phyloP scores from a whole-genome alignment of 2,888 invertebrate species.

The Lasioglossum leucozonium region DNA sequence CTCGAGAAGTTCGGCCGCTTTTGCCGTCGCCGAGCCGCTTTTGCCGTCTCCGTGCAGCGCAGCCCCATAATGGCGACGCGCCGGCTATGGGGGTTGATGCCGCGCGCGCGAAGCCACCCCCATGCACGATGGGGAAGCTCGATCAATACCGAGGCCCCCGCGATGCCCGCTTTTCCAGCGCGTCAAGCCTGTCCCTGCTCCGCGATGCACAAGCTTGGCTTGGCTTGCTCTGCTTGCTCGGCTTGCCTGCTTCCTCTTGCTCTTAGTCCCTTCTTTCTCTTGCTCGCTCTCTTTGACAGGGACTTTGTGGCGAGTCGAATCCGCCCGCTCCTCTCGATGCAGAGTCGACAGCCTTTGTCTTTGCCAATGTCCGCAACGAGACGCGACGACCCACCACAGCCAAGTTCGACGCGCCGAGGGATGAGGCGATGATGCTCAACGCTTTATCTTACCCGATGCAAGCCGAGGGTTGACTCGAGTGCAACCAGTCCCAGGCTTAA shows the following conservation, averaged over 20 bases:
- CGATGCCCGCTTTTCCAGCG: conserved; percentile 66
- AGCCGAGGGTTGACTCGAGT: conserved; percentile 52
- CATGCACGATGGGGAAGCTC: conserved; percentile 77
- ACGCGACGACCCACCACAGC: background rate
- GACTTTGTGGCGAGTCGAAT: conserved; percentile 43
- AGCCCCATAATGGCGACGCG: conserved; percentile 73
- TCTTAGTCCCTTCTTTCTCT: background rate
- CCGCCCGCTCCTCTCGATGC: conserved; percentile 2
- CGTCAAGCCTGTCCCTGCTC: conserved; percentile 55
- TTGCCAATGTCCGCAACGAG: background rate
- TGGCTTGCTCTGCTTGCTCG: background rate
- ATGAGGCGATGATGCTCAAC: background rate
- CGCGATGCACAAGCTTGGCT: conserved; percentile 22
- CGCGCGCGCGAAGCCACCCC: conserved; percentile 75
- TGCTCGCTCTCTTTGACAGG: background rate
- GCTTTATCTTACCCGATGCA: conserved; percentile 45
- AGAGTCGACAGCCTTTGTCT: conserved; percentile 31
- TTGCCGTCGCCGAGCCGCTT: conserved; percentile 40
- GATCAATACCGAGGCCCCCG: conserved; percentile 76
- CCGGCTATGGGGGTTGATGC: conserved; percentile 68
- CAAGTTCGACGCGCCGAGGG: background rate
- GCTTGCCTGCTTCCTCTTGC: background rate
- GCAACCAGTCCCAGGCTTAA: conserved; percentile 30
- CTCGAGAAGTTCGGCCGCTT: conserved; percentile 51
- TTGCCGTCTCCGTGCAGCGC: conserved; percentile 55